phyloP scores from a whole-genome alignment of 2,797 vertebrate species.

The Aulostomus chinensis region DNA sequence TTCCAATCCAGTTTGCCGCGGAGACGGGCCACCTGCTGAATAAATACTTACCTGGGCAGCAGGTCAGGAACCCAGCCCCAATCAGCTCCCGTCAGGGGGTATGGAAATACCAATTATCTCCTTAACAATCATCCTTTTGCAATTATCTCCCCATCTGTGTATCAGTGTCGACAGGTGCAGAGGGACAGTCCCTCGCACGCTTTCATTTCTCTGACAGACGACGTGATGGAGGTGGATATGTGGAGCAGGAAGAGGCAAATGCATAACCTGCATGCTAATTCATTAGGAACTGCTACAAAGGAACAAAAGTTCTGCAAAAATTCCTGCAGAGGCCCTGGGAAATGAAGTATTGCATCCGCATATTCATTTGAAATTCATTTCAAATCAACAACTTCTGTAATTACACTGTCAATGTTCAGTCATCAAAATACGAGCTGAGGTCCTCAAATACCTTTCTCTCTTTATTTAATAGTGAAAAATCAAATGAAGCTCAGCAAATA shows the following conservation, averaged over 20 bases:
- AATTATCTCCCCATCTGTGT: slow-evolving; percentile 75
- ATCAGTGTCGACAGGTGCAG: slow-evolving; percentile 65
- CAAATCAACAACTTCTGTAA: no score
- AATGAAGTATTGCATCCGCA: slow-evolving; percentile 25
- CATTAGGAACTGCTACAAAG: slow-evolving; percentile 30
- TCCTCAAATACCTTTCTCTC: no score
- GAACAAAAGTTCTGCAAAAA: slow-evolving; percentile 22
- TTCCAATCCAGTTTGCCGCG: slow-evolving; percentile 57
- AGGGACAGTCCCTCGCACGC: slow-evolving; percentile 41
- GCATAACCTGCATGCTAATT: slow-evolving; percentile 33
- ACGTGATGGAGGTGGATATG: slow-evolving; percentile 40
- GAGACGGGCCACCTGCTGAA: slow-evolving; percentile 48
- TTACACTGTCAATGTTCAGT: no score
- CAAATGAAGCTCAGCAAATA: no score
- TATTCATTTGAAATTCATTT: no score
- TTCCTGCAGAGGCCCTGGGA: slow-evolving; percentile 33
- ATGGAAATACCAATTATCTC: slow-evolving; percentile 72
- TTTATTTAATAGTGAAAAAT: no score
- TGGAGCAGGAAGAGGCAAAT: slow-evolving; percentile 19
- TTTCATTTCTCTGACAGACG: slow-evolving; percentile 39
- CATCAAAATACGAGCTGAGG: no score
- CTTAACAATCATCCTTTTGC: slow-evolving; percentile 67
- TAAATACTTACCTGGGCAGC: slow-evolving; percentile 74
- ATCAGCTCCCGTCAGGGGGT: slow-evolving; percentile 64
- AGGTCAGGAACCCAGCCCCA: slow-evolving; percentile 66